Evolutionary conservation across 23 tunicate species (phyloP), one percentile per base, ranked within the genome.

Genomic region (Clavelina lepadiformis): DNA sequence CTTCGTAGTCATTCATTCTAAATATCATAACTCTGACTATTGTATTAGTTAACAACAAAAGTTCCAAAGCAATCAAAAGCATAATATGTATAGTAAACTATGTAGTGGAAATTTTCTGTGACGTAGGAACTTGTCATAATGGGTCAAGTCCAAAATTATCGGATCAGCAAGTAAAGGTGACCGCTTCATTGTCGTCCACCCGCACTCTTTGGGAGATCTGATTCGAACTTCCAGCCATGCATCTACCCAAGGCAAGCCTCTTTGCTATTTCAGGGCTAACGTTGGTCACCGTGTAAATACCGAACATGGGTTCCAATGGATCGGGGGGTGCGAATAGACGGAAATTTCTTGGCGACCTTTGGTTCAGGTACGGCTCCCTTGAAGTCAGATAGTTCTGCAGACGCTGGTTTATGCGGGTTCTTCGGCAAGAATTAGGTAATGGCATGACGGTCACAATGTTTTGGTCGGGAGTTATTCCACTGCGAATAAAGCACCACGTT

Each of bases 251-350:
- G 4, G 81, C 79, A 3, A 58, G 38, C 31, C 61, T 69, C 63
- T 82, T 82, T 1, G 91, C 79, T 27, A 49, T 60, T 7, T 67
- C 47, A 0, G 91, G 91, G 32, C 74, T 76, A 58, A 56, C 59
- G 21, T 70, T 38, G 8, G 79, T 69, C 0, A 56, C 71, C 5
- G 91, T 82, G 69, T 82, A 82, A 18, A 82, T 74, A 28, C 91
- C 91, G 60, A 67, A 74, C 25, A 59, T 74, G 30, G 46, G 91
- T 36, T 81, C 91, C 41, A 82, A 81, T n/a, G 65, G 65, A 33
- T 74, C 91, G 1, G 81, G 58, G 0, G 91, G 91, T 28, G 91
- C 81, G 46, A 51, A 81, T 74, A 81, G 56, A 2, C 61, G 64
- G 56, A 37, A 82, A 3, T 32, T 25, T 30, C 27, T 5, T 21